These are phyloP conservation scores for Drosophila sturtevanti DNA, from an alignment of 1,140 invertebrate genomes.

Conservation along the genomic window DNA sequence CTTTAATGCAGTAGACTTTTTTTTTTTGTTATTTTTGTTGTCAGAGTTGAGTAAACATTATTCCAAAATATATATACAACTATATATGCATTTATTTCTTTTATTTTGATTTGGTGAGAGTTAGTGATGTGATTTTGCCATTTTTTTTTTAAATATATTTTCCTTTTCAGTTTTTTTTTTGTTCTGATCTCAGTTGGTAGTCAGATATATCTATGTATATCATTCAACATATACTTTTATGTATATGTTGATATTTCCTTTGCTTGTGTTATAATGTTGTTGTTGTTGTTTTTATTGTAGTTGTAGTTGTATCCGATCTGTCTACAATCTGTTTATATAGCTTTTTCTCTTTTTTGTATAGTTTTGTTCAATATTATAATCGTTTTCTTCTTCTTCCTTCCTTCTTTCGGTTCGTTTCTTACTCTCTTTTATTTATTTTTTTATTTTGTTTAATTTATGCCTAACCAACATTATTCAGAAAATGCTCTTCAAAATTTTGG, in stretches of 20 bases:
- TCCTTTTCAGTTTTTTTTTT: conserved; percentile 10
- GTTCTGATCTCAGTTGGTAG: conserved; percentile 4
- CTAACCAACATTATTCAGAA: conserved; percentile 78
- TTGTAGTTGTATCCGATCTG: conserved; percentile 66
- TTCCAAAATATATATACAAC: conserved; percentile 81
- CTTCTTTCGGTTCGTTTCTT: conserved; percentile 53
- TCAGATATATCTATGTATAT: conserved; percentile 42
- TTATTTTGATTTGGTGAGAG: conserved; percentile 48
- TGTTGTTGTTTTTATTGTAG: conserved; percentile 42
- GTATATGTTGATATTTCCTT: neutral
- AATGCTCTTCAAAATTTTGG: conserved; percentile 83
- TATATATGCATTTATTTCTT: conserved; percentile 55
- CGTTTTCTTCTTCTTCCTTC: conserved; percentile 14
- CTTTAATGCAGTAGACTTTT: conserved; percentile 44
- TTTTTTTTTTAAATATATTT: conserved; percentile 28
- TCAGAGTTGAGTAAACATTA: conserved; percentile 63
- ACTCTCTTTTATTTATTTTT: neutral
- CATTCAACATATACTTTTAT: conserved; percentile 28
- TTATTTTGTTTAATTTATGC: conserved; percentile 49
- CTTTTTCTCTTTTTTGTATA: conserved; percentile 27
- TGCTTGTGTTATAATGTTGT: conserved; percentile 55
- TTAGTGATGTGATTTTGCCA: conserved; percentile 40
- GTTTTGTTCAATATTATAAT: conserved; percentile 34
- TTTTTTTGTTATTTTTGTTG: conserved; percentile 34
- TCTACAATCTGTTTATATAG: conserved; percentile 57